A percentile compares a stretch with the other conserved stretches of the same genome.
Evolutionary conservation across 1,140 invertebrate genomes (phyloP).

Genomic region (Macrocentrus cingulum): DNA sequence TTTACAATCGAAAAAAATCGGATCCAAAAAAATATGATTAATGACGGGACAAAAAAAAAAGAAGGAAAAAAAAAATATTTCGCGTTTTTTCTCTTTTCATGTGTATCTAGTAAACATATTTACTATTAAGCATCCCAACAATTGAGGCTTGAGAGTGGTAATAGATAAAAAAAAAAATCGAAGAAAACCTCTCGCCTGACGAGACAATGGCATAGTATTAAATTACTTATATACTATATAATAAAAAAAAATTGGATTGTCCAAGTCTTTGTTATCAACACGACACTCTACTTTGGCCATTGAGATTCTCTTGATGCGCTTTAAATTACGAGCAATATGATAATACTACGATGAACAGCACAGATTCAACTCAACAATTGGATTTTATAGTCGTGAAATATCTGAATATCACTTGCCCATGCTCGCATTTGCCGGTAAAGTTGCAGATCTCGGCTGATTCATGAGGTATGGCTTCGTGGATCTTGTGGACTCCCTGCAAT

Average conservation of each 20-base stretch:
- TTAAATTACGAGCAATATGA: constrained; percentile 1
- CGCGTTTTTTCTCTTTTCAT: too few species aligned
- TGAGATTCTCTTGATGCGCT: constrained; percentile 17
- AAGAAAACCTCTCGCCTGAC: background rate
- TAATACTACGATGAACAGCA: constrained; percentile 3
- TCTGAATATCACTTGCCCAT: constrained; percentile 56
- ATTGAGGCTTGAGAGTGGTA: too few species aligned
- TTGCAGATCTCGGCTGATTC: constrained; percentile 70
- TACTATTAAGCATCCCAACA: background rate
- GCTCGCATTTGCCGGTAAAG: constrained; percentile 68
- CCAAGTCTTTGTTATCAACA: background rate
- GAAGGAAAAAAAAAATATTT: background rate
- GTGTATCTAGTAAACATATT: background rate
- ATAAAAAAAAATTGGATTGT: constrained; percentile 8
- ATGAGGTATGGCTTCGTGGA: constrained; percentile 72
- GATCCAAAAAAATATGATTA: background rate
- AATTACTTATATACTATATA: constrained; percentile 17
- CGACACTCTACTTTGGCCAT: constrained; percentile 16
- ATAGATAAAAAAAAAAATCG: background rate
- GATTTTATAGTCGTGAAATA: background rate
- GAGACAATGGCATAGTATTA: constrained; percentile 25
- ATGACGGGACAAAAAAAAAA: background rate
- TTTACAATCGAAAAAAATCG: constrained; percentile 4
- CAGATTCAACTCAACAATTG: background rate
- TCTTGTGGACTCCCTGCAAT: constrained; percentile 71